Evolutionary conservation across 1,140 invertebrate species (phyloP).

Genomic region (Apis dorsata): DNA sequence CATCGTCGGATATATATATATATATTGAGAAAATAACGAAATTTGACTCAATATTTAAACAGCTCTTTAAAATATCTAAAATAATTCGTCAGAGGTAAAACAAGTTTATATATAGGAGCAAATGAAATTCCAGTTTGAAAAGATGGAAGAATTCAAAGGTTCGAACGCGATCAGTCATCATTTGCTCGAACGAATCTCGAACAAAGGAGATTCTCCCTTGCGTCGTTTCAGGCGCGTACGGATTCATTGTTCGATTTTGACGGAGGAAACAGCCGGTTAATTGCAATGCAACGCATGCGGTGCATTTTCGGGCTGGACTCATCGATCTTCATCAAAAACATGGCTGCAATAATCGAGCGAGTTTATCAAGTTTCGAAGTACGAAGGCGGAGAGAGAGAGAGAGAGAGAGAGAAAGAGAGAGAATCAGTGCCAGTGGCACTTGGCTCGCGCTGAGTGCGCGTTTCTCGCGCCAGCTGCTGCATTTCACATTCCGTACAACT

Average conservation of each 20-base stretch:
- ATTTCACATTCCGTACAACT: conserved; percentile 38
- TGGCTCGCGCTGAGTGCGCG: conserved; percentile 39
- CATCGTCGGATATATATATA: too few species aligned
- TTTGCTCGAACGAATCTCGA: not conserved
- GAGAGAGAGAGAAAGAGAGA: not conserved
- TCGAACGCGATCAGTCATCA: not conserved
- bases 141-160: too few species aligned
- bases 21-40: too few species aligned
- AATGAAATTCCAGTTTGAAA: not conserved
- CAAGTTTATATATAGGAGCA: not conserved
- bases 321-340: conserved; percentile 37
- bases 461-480: conserved; percentile 41
- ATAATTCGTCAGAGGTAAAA: not conserved
- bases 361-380: conserved; percentile 45
- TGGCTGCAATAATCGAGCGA: conserved; percentile 43
- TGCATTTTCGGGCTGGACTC: not conserved
- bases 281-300: not conserved
- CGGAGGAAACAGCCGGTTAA: conserved; percentile 11
- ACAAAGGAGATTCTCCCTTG: too few species aligned
- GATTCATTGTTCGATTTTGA: conserved; percentile 11
- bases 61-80: too few species aligned
- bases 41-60: too few species aligned
- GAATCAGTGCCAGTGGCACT: conserved; percentile 35
- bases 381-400: not conserved
- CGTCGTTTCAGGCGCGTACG: not conserved